Conservation (phyloP, 2,888 invertebrate species). For the Philhelius pedissequus region DNA sequence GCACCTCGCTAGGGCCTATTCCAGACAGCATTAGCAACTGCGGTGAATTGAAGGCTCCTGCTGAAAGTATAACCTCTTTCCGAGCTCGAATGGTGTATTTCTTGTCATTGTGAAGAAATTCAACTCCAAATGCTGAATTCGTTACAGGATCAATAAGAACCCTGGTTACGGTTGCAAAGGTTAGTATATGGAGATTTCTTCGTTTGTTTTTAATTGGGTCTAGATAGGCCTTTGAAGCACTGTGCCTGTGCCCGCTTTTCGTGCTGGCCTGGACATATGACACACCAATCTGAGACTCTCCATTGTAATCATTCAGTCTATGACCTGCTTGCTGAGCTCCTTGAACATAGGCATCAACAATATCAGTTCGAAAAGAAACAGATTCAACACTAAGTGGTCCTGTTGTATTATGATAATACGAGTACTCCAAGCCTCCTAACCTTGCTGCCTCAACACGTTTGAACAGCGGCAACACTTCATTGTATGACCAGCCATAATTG, state of each 20-base stretch:
- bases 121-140: slow-evolving; percentile 80
- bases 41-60: slow-evolving; percentile 84
- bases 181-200: slow-evolving; percentile 80
- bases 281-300: slow-evolving; percentile 80
- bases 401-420: slow-evolving; percentile 80
- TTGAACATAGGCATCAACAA: slow-evolving; percentile 82
- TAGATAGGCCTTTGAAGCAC: slow-evolving; percentile 81
- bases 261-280: slow-evolving; percentile 81
- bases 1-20: neutral
- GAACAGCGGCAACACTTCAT: slow-evolving; percentile 81
- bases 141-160: slow-evolving; percentile 79
- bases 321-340: slow-evolving; percentile 81
- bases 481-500: slow-evolving; percentile 85
- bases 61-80: slow-evolving; percentile 92
- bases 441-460: slow-evolving; percentile 80
- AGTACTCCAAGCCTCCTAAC: slow-evolving; percentile 78
- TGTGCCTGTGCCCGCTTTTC: slow-evolving; percentile 80
- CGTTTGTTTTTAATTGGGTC: slow-evolving; percentile 76
- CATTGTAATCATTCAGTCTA: slow-evolving; percentile 84
- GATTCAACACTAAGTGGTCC: slow-evolving; percentile 81
- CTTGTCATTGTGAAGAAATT: slow-evolving; percentile 78
- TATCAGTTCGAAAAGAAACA: slow-evolving; percentile 79
- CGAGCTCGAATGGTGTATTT: slow-evolving; percentile 81
- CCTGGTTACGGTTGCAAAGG: slow-evolving; percentile 79
- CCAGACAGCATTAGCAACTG: neutral